Evolutionary conservation across 2,113 vertebrate species (phyloP), one percentile per base, ranked within the genome.

Genomic region (Montifringilla adamsi): DNA sequence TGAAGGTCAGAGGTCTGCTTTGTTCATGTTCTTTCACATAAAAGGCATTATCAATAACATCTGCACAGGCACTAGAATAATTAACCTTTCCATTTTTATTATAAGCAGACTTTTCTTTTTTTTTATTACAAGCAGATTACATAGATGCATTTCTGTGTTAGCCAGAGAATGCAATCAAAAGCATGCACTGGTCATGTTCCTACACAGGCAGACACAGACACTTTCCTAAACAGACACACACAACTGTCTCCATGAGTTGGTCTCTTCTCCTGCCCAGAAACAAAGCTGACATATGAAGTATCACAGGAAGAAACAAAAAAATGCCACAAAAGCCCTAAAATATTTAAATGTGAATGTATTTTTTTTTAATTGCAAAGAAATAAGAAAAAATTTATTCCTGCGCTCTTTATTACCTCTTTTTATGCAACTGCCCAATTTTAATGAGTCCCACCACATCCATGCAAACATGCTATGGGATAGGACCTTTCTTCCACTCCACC

Each of bases 11-110:
- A 82, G 43, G 50, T 93, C 77, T 86, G 35, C 20, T 87, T 89
- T 97, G 67, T 86, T 90, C 67, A 11, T 88, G 23, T 80, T 90
- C 28, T 86, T 93, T 86, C 52, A 66, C 47, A 77, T 67, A 55
- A 86, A 86, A 77, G 15, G 6, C 46, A 46, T 89, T 74, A 84
- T 84, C 77, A 76, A 37, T 64, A 93, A 52, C 60, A 93, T 85
- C 92, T 91, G 75, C 49, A 46, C 13, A 87, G 53, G 31, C 41
- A 60, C 22, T 72, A 44, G 35, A 82, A 75, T 90, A 68, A 76
- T 83, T 84, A 84, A 82, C 78, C 8, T 80, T 79, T 82, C 76
- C 2, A 20, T 69, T 94, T 95, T 70, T 47, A 75, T 74, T 93
- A 55, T 31, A 53, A 79, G 21, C 49, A 90, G 58, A 83, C 78